Percentiles rank a stretch among this genome's conserved stretches.
Conservation (phyloP, 2,888 invertebrate species). For the Caenorhabditis wallacei region DNA sequence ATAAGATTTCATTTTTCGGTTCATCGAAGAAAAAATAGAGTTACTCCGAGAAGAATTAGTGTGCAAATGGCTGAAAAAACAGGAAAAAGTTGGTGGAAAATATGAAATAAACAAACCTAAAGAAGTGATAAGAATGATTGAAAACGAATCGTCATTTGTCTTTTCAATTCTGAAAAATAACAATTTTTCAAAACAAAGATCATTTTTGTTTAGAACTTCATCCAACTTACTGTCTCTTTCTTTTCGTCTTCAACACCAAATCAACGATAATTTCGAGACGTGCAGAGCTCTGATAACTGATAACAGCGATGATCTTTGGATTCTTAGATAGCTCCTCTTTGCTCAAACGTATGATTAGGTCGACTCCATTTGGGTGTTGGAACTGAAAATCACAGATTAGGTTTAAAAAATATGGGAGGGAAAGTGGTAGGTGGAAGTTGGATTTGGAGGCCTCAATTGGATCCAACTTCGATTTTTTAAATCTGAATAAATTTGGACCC, state of each 20-base stretch:
- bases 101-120: constrained; percentile 13
- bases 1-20: constrained; percentile 31
- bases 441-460: no score
- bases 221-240: constrained; percentile 33
- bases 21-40: constrained; percentile 41
- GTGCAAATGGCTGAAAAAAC: constrained; percentile 31
- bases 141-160: constrained; percentile 22
- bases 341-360: constrained; percentile 46
- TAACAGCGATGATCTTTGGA: constrained; percentile 52
- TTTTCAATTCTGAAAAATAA: constrained; percentile 29
- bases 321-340: constrained; percentile 46
- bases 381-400: constrained; percentile 46
- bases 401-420: no score
- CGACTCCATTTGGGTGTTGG: constrained; percentile 55
- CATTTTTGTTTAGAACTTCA: no score
- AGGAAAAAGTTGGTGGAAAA: not conserved
- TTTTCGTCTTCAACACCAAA: constrained; percentile 38
- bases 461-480: no score
- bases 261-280: constrained; percentile 48
- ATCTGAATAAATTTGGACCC: no score
- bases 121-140: constrained; percentile 33
- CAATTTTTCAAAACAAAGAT: not conserved
- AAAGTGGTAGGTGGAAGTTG: not conserved
- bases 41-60: constrained; percentile 39
- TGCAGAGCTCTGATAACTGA: constrained; percentile 51